Base-by-base conservation (phyloP, 2,888 invertebrate species). In the Diadegma fenestrale region DNA sequence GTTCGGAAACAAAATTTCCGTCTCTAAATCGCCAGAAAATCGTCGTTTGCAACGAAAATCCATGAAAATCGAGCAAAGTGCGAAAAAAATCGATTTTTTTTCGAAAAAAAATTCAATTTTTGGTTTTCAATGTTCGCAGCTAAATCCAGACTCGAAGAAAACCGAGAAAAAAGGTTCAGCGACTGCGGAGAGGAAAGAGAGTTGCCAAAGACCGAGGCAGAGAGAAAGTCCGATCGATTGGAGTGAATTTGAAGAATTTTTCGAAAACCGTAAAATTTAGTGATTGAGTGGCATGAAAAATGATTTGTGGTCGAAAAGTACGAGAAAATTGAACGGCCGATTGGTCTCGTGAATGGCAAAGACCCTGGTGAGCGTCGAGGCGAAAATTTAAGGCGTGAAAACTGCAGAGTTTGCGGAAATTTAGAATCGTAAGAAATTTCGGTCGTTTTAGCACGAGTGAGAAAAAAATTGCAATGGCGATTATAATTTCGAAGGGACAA, bases 301-400 rank as follows among this genome's bases (percentile, higher is more conserved):
- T n/a, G 45, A 14, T 79, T 81, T 81, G 81, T 84, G 84, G 78
- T 73, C 68, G 63, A 84, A 80, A 63, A 78, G 58, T 66, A 45
- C 63, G 78, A 78, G 80, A 19, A 54, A 75, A 79, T 79, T 76
- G 64, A 71, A 64, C 75, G 54, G 69, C 73, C 73, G 71, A 83
- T 80, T 76, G 63, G 73, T 73, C n/a, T n/a, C 78, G 69, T 82
- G 71, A 73, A 85, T 85, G 78, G 78, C 84, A 69, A 54, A 73
- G 78, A 68, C 58, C 58, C 68, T 76, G 76, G 68, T 33, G 66
- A 61, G 5, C 77, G 72, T 75, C 61, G 41, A 75, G 43, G 19
- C 48, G n/a, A 54, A 43, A 30, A 63, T 58, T 81, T 54, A 54
- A 37, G 72, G 51, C 69, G 45, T 61, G 22, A 73, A 54, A 80